These are phyloP conservation scores for Falcunculus frontatus DNA, from an alignment of 2,113 vertebrate species.

Conservation along the genomic window DNA sequence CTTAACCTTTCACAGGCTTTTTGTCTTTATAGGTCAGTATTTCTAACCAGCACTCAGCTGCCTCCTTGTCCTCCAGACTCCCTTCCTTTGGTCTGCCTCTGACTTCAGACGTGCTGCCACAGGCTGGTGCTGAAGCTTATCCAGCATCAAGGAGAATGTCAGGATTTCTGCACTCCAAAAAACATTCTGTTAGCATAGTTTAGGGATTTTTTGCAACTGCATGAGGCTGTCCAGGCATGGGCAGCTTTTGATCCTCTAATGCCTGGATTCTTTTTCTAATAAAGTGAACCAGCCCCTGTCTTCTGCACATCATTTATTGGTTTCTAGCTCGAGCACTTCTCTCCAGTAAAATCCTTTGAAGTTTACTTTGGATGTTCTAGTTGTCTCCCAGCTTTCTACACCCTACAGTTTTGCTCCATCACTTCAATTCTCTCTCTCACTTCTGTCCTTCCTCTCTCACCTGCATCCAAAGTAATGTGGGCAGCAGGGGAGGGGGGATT, in stretches of 20 bases:
- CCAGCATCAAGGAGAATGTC: not conserved
- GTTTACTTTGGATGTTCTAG: not conserved
- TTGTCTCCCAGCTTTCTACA: not conserved
- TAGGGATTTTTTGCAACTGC: fast-evolving
- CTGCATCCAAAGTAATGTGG: not conserved
- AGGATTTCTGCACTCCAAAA: not conserved
- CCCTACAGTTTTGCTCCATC: not conserved
- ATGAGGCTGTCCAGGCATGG: not conserved
- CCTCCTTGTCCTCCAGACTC: not conserved
- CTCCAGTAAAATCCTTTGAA: not conserved
- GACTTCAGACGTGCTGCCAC: not conserved
- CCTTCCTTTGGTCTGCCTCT: not conserved
- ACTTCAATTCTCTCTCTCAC: not conserved
- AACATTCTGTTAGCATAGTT: not conserved
- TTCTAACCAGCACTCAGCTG: not conserved
- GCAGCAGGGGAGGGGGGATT: not conserved
- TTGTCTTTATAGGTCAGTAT: not conserved
- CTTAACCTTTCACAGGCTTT: not conserved
- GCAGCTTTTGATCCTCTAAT: not conserved
- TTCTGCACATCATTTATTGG: not conserved
- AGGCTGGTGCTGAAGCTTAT: not conserved
- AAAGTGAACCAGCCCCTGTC: not conserved
- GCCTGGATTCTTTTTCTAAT: not conserved
- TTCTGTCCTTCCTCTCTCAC: not conserved
- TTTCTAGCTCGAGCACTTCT: not conserved